Conservation (phyloP, 2,797 vertebrate species). For the Danio choprae region DNA sequence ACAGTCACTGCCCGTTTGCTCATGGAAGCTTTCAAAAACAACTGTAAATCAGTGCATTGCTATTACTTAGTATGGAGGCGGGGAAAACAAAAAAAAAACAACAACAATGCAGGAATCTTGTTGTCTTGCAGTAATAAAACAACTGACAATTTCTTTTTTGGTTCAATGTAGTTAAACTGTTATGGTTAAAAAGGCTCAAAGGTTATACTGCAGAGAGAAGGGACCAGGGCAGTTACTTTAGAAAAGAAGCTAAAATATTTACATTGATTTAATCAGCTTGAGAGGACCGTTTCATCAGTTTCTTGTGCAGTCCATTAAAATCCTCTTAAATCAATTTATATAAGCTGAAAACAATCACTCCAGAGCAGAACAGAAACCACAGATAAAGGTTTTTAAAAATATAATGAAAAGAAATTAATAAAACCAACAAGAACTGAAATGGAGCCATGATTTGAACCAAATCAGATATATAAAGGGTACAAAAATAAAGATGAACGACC, state of each 20-base stretch:
- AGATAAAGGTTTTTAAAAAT: neutral
- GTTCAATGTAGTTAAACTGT: neutral
- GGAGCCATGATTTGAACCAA: neutral
- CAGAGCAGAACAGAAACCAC: neutral
- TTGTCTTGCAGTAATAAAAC: neutral
- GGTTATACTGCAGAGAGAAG: neutral
- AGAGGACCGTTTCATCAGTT: neutral
- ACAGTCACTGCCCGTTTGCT: conserved; percentile 13
- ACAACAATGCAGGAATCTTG: neutral
- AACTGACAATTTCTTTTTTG: neutral
- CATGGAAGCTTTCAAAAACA: neutral
- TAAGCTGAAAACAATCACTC: neutral
- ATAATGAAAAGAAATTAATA: neutral
- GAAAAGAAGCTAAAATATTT: neutral
- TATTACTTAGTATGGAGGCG: neutral
- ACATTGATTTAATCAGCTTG: neutral
- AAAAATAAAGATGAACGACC: conserved; percentile 1
- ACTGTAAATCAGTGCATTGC: conserved; percentile 49
- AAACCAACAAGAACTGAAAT: neutral
- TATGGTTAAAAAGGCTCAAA: neutral
- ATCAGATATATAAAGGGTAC: neutral
- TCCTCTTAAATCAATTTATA: conserved; percentile 25
- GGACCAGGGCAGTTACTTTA: neutral
- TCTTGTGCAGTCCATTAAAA: conserved; percentile 17
- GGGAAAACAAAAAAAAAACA: neutral